Base-by-base conservation (phyloP, 2,888 invertebrate species). In the Leptinotarsa haldemani region DNA sequence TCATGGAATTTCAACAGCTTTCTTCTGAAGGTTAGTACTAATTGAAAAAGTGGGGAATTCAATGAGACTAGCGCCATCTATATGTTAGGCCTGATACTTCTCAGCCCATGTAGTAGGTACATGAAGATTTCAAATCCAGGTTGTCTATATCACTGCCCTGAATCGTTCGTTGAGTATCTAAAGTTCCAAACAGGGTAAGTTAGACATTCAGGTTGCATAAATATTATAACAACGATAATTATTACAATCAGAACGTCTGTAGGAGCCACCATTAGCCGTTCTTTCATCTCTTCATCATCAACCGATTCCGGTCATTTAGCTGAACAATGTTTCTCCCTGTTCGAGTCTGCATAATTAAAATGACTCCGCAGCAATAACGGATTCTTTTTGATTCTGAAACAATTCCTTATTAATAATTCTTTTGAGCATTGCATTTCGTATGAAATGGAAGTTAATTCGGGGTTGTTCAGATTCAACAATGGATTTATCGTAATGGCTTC, bases 331-430 rank as follows among this genome's bases (percentile, higher is more conserved):
- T 68, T 58, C 46, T 56, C 46, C 18, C 22, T 56, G 30, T 56
- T 40, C 66, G 69, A 67, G 61, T 48, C 30, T 76, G 74, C 69
- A 74, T 76, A 74, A 77, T 77, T 77, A 65, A 71, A 71, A 72
- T 52, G 52, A 53, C 25, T 69, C 64, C 56, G n/a, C 67, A 78
- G 79, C 78, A 81, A 82, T 83, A 82, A 82, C 61, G 71, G 71
- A 81, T 81, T 82, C 82, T 83, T 82, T 83, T 82, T 80, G 78
- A 80, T 79, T 78, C 63, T 74, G 69, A 76, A 79, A 73, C 73
- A 76, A 72, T 68, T 30, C 61, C 63, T 52, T 69, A 82, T 82
- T 80, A 81, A 80, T 80, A 80, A 80, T 82, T 80, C 80, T 77
- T 77, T 79, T 75, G 78, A 76, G 78, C 71, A 79, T 79, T 79